phyloP scores from a whole-genome alignment of 2,797 vertebrate genomes.

The Urocyon cinereoargenteus region DNA sequence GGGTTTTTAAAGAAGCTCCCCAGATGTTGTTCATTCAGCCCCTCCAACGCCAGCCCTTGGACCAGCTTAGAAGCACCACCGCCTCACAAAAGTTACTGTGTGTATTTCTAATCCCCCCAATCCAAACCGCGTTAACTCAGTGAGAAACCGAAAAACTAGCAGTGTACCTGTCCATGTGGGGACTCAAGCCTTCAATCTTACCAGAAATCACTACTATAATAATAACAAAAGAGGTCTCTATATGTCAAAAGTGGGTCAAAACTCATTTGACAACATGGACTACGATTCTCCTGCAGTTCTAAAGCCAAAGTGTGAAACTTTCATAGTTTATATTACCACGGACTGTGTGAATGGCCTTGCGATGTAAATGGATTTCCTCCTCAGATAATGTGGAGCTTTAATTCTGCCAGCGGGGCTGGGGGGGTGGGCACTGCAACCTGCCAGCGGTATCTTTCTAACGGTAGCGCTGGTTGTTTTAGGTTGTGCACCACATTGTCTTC shows the following conservation, averaged over 20 bases:
- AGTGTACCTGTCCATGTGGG: neutral
- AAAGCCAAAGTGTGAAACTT: conserved; percentile 3
- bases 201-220: neutral
- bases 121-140: neutral
- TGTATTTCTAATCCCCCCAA: neutral
- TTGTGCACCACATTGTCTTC: neutral
- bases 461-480: neutral
- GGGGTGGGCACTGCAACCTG: neutral
- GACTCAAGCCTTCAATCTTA: neutral
- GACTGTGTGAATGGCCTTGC: neutral
- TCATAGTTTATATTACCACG: neutral
- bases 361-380: neutral
- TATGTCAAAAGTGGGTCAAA: conserved; percentile 20
- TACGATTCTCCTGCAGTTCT: neutral
- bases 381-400: neutral
- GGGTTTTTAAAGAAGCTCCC: neutral
- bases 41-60: neutral
- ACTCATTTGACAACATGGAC: neutral
- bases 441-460: neutral
- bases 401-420: neutral
- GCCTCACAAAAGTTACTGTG: neutral
- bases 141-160: neutral
- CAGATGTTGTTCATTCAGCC: neutral
- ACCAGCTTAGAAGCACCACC: neutral
- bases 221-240: neutral